These are phyloP conservation scores for Gonioctena quinquepunctata DNA, from an alignment of 1,140 invertebrate genomes.

Conservation along the genomic window DNA sequence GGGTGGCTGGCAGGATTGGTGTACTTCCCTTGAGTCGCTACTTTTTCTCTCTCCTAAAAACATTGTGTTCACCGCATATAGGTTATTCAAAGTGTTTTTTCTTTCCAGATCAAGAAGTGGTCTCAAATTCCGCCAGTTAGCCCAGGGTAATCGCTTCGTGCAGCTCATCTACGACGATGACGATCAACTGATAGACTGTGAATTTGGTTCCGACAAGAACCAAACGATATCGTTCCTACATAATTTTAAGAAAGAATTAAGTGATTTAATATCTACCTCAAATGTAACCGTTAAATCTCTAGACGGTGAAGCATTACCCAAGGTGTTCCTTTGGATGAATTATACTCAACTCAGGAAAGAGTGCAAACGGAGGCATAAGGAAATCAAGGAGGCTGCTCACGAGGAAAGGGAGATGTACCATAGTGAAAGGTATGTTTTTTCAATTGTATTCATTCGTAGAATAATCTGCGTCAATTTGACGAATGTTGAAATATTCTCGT, in stretches of 20 bases:
- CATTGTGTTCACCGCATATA: no score
- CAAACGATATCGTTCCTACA: conserved; percentile 61
- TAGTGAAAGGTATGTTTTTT: conserved; percentile 11
- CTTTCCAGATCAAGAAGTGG: conserved; percentile 58
- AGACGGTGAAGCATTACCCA: conserved; percentile 51
- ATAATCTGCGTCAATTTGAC: no score
- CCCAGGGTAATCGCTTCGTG: conserved; percentile 67
- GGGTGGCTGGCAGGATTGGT: no score
- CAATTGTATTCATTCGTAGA: no score
- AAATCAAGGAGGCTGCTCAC: conserved; percentile 36
- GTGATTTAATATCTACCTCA: conserved; percentile 55
- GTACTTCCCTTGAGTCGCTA: no score
- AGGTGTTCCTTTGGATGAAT: conserved; percentile 58
- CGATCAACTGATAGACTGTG: conserved; percentile 66
- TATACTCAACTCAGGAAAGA: conserved; percentile 59
- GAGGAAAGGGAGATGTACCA: not conserved
- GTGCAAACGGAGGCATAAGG: conserved; percentile 57
- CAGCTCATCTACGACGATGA: conserved; percentile 68
- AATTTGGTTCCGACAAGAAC: conserved; percentile 62
- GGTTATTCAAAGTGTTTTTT: no score
- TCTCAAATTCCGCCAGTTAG: conserved; percentile 67
- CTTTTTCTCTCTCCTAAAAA: no score
- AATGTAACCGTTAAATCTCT: conserved; percentile 47
- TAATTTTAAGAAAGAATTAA: conserved; percentile 61
- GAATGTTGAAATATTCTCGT: no score